These are phyloP conservation scores for Micronycteris hirsuta DNA, from an alignment of 2,113 vertebrate species.

Conservation along the genomic window DNA sequence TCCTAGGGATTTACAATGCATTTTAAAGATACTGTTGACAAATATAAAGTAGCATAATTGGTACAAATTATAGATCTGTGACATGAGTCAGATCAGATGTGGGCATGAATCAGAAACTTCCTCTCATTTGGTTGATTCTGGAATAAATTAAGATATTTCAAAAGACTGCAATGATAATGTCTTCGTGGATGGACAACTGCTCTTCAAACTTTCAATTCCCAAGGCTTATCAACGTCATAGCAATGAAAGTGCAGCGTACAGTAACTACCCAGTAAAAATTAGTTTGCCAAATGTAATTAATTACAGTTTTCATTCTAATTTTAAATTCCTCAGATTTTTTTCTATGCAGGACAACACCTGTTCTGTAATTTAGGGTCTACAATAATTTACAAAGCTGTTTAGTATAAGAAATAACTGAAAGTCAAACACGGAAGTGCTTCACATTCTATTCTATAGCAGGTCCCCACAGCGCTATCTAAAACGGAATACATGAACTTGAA, in stretches of 20 bases:
- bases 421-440: not conserved
- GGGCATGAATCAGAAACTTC: not conserved
- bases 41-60: not conserved
- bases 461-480: not conserved
- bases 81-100: not conserved
- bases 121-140: not conserved
- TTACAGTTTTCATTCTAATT: not conserved
- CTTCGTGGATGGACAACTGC: not conserved
- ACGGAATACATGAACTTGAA: not conserved
- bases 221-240: not conserved
- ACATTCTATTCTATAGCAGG: not conserved
- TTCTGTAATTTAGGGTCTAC: not conserved
- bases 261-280: not conserved
- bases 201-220: not conserved
- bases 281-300: not conserved
- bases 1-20: not conserved
- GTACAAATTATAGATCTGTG: not conserved
- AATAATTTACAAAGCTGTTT: not conserved
- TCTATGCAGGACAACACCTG: not conserved
- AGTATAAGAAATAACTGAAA: not conserved
- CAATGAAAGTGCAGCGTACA: not conserved
- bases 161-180: not conserved
- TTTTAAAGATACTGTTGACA: not conserved
- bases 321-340: not conserved
- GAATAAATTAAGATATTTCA: not conserved